Conservation (phyloP, 2,888 invertebrate genomes). For the Melitaea athalia region DNA sequence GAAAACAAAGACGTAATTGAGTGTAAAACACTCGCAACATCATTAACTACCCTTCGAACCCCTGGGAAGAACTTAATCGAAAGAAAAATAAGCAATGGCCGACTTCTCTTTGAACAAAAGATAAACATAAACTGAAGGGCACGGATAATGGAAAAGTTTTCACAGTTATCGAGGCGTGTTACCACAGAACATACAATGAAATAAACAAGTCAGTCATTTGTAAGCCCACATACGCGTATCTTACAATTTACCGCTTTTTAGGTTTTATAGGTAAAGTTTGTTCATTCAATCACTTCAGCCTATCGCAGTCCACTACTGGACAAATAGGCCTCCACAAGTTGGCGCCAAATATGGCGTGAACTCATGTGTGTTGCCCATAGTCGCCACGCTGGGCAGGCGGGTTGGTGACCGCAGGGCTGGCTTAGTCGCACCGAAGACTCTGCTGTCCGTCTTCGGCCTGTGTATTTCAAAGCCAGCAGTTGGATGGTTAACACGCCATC, state of each 20-base stretch:
- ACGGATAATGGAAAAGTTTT: constrained; percentile 1
- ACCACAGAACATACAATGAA: not conserved
- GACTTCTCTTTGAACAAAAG: not conserved
- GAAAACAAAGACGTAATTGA: not conserved
- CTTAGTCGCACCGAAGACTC: no score
- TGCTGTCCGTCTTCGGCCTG: no score
- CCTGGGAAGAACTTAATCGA: not conserved
- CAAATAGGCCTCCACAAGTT: no score
- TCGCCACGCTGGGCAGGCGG: no score
- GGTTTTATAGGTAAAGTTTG: not conserved
- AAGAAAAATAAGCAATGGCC: constrained; percentile 8
- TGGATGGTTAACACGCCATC: no score
- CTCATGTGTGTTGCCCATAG: no score
- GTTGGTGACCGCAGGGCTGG: no score
- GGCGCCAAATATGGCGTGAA: no score
- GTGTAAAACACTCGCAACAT: not conserved
- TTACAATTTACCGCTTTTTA: no score
- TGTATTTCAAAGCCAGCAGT: no score
- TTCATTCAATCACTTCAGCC: no score
- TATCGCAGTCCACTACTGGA: no score
- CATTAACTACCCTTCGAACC: not conserved
- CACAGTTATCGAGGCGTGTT: not conserved
- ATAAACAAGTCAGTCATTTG: not conserved
- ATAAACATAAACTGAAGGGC: constrained; percentile 3
- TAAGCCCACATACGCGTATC: not conserved